A percentile compares a stretch with the other conserved stretches of the same genome.
Evolutionary conservation across 2,113 vertebrate genomes (phyloP).

Genomic region (Casuarius casuarius): DNA sequence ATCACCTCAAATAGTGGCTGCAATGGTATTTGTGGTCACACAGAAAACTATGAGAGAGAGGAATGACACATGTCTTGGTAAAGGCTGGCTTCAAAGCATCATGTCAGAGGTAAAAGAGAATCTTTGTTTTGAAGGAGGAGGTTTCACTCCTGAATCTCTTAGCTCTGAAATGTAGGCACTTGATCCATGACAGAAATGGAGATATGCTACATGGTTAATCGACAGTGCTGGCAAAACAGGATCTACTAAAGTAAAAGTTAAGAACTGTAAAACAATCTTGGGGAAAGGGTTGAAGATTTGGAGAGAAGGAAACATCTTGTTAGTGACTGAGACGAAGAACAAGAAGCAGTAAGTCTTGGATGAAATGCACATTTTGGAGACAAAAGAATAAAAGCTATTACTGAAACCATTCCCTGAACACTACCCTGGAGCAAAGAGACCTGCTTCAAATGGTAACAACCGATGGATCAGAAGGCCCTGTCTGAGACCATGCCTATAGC

Average conservation of each 20-base stretch:
- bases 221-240: no score
- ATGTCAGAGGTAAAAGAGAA: background rate
- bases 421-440: background rate
- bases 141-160: background rate
- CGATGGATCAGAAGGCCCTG: fast-evolving
- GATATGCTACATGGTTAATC: no score
- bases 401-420: background rate
- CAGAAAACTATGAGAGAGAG: background rate
- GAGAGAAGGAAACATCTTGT: background rate
- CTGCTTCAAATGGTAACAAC: background rate
- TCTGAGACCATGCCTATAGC: background rate
- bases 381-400: background rate
- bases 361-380: background rate
- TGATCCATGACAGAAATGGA: background rate
- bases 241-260: no score
- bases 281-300: background rate
- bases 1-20: background rate
- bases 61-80: background rate
- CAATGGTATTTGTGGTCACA: background rate
- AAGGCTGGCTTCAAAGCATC: background rate
- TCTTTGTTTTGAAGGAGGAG: background rate
- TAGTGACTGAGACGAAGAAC: background rate
- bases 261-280: no score
- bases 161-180: background rate
- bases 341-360: background rate